Conservation (phyloP, 2,797 vertebrate species). For the Poeciliopsis gracilis region DNA sequence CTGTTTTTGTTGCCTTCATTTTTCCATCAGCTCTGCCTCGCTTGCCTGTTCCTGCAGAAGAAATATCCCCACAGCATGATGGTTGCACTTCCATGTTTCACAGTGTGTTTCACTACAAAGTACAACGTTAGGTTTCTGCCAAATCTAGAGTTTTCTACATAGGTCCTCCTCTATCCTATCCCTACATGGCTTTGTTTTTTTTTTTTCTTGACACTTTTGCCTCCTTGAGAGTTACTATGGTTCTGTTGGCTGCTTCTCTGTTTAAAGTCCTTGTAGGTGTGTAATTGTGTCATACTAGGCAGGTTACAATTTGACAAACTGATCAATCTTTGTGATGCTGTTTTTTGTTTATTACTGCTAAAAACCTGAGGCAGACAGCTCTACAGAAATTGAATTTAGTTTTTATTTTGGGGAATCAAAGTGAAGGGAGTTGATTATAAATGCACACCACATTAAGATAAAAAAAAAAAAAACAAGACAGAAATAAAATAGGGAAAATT, state of each 20-base stretch:
- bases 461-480: too few species aligned
- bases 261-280: neutral
- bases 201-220: neutral
- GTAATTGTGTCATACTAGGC: neutral
- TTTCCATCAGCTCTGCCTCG: neutral
- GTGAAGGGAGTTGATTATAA: neutral
- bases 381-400: neutral
- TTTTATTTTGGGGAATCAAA: neutral
- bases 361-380: neutral
- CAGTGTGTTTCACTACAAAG: neutral
- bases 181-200: neutral
- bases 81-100: neutral
- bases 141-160: neutral
- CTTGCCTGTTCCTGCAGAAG: neutral
- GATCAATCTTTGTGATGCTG: neutral
- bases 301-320: neutral
- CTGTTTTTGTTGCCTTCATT: neutral
- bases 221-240: neutral
- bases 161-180: neutral
- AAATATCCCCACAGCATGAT: neutral
- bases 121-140: neutral
- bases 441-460: neutral
- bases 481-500: neutral
- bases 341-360: neutral
- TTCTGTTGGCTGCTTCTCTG: neutral